Conservation (phyloP, 2,797 vertebrate species). For the Pipistrellus pygmaeus region DNA sequence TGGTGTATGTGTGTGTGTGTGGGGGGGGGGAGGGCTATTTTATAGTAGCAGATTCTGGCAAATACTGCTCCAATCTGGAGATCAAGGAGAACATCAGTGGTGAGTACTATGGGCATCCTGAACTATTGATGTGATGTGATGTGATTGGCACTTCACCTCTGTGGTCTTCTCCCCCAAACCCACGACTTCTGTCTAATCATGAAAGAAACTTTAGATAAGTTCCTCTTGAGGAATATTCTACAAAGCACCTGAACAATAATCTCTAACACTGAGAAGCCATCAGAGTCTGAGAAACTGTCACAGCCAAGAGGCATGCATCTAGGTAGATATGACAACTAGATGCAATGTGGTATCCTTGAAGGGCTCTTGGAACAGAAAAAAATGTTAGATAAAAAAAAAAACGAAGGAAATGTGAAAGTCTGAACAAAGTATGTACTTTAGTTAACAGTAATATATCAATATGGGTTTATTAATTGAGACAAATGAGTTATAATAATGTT, state of each 20-base stretch:
- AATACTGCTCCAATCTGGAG: not conserved
- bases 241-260: not conserved
- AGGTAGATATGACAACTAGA: not conserved
- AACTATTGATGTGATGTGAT: not conserved
- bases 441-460: not conserved
- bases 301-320: not conserved
- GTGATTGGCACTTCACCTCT: not conserved
- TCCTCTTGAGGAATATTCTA: not conserved
- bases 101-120: not conserved
- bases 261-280: not conserved
- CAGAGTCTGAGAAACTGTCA: not conserved
- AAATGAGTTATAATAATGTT: not conserved
- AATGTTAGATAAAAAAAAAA: slow-evolving; percentile 2
- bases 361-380: not conserved
- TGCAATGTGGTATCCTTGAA: not conserved
- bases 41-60: not conserved
- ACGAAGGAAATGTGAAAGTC: not conserved
- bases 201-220: not conserved
- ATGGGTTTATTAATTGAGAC: not conserved
- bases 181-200: not conserved
- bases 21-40: not conserved
- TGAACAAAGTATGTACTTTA: not conserved
- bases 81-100: not conserved
- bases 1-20: not conserved
- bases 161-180: not conserved